phyloP scores from a whole-genome alignment of 2,113 vertebrate genomes.

The Lampris megalopsis region DNA sequence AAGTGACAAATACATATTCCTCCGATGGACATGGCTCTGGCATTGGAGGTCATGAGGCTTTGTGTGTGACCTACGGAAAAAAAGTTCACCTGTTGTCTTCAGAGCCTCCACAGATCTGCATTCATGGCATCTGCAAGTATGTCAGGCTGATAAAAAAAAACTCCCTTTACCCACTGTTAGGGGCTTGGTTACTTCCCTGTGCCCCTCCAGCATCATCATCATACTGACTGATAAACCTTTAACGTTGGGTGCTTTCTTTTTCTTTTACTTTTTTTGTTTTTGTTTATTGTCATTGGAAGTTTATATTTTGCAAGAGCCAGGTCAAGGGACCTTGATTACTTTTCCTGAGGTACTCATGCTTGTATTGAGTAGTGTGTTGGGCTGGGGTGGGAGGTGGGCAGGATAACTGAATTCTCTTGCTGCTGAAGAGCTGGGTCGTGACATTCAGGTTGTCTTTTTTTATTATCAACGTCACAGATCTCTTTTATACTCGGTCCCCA shows the following conservation, averaged over 20 bases:
- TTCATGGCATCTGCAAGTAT: not conserved
- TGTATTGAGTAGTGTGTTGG: not conserved
- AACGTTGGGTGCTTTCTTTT: too few relatives aligned
- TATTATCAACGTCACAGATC: constrained; percentile 39
- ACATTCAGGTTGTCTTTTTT: constrained; percentile 56
- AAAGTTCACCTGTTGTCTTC: not conserved
- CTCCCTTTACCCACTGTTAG: too few relatives aligned
- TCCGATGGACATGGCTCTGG: constrained; percentile 32
- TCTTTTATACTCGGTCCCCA: constrained; percentile 47
- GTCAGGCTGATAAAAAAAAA: too few relatives aligned
- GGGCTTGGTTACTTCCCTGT: too few relatives aligned
- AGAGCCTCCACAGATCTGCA: not conserved
- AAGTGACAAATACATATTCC: constrained; percentile 46
- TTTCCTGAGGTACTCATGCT: not conserved
- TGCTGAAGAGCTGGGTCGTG: constrained; percentile 45
- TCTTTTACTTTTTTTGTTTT: not conserved
- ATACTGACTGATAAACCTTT: too few relatives aligned
- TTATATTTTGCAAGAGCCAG: not conserved
- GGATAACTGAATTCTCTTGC: not conserved
- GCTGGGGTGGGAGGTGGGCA: not conserved
- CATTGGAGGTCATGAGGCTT: constrained; percentile 47
- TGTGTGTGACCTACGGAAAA: constrained; percentile 36
- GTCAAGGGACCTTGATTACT: not conserved
- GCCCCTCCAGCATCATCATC: too few relatives aligned
- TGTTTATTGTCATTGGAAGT: not conserved